These are phyloP conservation scores for Anoura caudifer DNA, from an alignment of 2,113 vertebrate genomes.

Conservation along the genomic window DNA sequence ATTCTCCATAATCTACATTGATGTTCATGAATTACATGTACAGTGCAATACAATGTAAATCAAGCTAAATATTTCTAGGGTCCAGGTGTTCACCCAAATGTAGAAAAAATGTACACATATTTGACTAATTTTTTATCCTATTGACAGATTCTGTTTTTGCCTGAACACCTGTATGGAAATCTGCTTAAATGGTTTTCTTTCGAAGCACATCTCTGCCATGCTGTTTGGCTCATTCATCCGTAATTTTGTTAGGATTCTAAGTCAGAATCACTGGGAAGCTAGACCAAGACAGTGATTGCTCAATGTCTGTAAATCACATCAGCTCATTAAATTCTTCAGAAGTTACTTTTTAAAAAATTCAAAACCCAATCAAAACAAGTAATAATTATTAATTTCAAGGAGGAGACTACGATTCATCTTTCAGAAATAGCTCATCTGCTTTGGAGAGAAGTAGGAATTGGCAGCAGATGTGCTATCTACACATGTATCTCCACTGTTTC, in stretches of 20 bases:
- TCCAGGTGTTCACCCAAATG: not conserved
- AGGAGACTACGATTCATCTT: not conserved
- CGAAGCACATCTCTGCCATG: not conserved
- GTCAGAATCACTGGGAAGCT: slow-evolving; percentile 28
- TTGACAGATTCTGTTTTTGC: slow-evolving; percentile 38
- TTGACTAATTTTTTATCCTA: slow-evolving; percentile 7
- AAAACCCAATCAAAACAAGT: not conserved
- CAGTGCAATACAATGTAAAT: not conserved
- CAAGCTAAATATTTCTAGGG: not conserved
- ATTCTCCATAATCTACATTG: not conserved
- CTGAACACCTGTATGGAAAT: slow-evolving; percentile 44
- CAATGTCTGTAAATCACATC: not conserved
- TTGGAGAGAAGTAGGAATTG: not conserved
- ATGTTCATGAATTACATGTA: not conserved
- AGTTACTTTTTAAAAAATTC: not conserved
- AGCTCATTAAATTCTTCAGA: slow-evolving; percentile 37
- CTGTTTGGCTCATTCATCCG: not conserved
- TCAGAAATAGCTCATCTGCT: not conserved
- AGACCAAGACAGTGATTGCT: slow-evolving; percentile 28
- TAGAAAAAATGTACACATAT: not conserved
- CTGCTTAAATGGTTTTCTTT: slow-evolving; percentile 37
- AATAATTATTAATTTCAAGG: not conserved
- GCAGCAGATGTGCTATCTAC: not conserved
- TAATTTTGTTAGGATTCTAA: slow-evolving; percentile 11
- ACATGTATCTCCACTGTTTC: not conserved